These are phyloP conservation scores for Sarcophaga caerulescens DNA, from an alignment of 2,888 invertebrate genomes.

Conservation along the genomic window DNA sequence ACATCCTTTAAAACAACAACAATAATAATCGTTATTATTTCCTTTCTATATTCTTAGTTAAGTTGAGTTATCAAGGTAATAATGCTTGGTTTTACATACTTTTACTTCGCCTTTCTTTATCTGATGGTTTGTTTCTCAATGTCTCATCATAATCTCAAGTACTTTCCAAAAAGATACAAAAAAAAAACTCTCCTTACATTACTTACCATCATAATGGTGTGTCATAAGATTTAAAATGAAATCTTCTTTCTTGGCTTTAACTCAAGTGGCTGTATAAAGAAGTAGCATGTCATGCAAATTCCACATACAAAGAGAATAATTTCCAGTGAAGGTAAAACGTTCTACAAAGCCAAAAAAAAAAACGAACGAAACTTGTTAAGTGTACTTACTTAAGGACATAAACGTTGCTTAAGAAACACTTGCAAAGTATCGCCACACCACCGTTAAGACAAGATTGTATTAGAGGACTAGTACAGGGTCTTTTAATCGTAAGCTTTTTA, in stretches of 20 bases:
- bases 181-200: constrained; percentile 26
- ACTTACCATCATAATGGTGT: constrained; percentile 47
- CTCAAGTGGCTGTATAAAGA: constrained; percentile 72
- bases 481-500: too few species aligned
- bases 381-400: constrained; percentile 43
- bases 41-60: constrained; percentile 8
- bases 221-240: constrained; percentile 52
- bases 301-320: constrained; percentile 63
- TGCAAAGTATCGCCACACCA: not conserved
- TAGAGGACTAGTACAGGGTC: not conserved
- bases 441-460: not conserved
- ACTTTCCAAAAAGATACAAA: constrained; percentile 21
- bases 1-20: constrained; percentile 31
- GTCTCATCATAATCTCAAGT: not conserved
- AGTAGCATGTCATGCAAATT: constrained; percentile 42
- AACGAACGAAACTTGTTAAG: constrained; percentile 61
- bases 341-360: constrained; percentile 25
- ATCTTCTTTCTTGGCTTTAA: constrained; percentile 53
- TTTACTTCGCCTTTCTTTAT: constrained; percentile 31
- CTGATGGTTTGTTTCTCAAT: not conserved
- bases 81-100: constrained; percentile 58
- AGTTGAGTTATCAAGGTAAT: constrained; percentile 65
- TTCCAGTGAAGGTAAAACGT: constrained; percentile 53
- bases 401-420: not conserved
- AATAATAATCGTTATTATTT: constrained; percentile 45